phyloP scores from a whole-genome alignment of 2,113 vertebrate species.

The Todiramphus saurophagus region DNA sequence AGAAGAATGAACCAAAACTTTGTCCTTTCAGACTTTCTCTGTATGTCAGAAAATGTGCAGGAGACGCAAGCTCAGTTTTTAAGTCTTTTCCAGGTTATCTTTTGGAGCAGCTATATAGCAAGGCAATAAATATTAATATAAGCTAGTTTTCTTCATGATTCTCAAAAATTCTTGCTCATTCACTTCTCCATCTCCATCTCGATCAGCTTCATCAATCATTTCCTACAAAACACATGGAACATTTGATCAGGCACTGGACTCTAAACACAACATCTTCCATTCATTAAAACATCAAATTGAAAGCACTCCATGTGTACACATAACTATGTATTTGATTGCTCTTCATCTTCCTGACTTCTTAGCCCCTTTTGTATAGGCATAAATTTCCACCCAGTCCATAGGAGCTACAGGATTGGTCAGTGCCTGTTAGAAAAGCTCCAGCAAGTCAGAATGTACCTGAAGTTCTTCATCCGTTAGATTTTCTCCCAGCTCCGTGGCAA shows the following conservation, averaged over 20 bases:
- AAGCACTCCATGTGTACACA: neutral
- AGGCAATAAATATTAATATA: constrained; percentile 76
- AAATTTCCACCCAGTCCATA: neutral
- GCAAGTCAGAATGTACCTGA: constrained; percentile 76
- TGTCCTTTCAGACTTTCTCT: neutral
- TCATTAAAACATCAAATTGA: neutral
- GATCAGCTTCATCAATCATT: constrained; percentile 95
- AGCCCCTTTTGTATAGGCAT: neutral
- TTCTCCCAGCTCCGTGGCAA: constrained; percentile 91
- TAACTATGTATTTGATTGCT: neutral
- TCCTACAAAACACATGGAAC: constrained; percentile 78
- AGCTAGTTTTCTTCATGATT: constrained; percentile 94
- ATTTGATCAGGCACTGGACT: constrained; percentile 5
- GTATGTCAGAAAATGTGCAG: neutral
- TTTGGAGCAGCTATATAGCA: constrained; percentile 2
- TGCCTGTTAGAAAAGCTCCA: neutral
- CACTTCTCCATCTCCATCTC: constrained; percentile 90
- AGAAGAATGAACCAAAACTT: neutral
- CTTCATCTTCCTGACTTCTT: neutral
- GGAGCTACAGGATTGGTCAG: neutral
- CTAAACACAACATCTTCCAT: neutral
- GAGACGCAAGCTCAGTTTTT: neutral
- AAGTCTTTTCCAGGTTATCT: constrained; percentile 40
- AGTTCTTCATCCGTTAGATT: constrained; percentile 91
- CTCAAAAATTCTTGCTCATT: constrained; percentile 91